Percentiles rank a stretch among this genome's conserved stretches.
Conservation (phyloP, 64 coral and sea anemone genomes). For the Stichodactyla mertensii region DNA sequence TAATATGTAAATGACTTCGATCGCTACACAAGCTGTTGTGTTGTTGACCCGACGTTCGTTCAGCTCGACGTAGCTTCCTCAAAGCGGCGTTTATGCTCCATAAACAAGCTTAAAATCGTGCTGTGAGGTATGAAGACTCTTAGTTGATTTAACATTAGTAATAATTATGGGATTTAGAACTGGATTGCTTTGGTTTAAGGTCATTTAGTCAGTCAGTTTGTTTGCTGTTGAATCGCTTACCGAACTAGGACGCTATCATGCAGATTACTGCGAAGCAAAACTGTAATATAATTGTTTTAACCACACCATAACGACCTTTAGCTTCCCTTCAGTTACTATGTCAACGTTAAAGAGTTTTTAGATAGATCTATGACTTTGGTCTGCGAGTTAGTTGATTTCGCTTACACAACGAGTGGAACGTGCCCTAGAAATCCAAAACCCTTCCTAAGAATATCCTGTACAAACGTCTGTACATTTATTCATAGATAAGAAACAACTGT, state of each 20-base stretch:
- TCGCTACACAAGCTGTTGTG: not conserved
- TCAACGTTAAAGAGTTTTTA: not conserved
- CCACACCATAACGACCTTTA: not conserved
- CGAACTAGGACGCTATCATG: not conserved
- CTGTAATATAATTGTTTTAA: not conserved
- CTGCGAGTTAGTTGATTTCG: not conserved
- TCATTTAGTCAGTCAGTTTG: not conserved
- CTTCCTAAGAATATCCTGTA: not conserved
- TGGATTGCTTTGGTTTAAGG: not conserved
- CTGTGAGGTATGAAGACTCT: not conserved
- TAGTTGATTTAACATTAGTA: not conserved
- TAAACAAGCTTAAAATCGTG: not conserved
- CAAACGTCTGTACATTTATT: not conserved
- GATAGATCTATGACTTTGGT: not conserved
- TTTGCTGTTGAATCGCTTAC: not conserved
- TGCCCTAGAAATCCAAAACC: not conserved
- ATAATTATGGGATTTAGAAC: not conserved
- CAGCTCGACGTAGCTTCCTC: not conserved
- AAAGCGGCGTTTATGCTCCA: not conserved
- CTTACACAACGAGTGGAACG: not conserved
- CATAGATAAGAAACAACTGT: not conserved
- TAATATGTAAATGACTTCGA: slow-evolving; percentile 1
- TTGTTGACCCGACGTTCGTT: not conserved
- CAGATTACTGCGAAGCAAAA: not conserved
- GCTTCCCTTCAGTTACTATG: not conserved